Base-by-base conservation (phyloP, 2,113 vertebrate species). In the Corythornis vintsioides region DNA sequence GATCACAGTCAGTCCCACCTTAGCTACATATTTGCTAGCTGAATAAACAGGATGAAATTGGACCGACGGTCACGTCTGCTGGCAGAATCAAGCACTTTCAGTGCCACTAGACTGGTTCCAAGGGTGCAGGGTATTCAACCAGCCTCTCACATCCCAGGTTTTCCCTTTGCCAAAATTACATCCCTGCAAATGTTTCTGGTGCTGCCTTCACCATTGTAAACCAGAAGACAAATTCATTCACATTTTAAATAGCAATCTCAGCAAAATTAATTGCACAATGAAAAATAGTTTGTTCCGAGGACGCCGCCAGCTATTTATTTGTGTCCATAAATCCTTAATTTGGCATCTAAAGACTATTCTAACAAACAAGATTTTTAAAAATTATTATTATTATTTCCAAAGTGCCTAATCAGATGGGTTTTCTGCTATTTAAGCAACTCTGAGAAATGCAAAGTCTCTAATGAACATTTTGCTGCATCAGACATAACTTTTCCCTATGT, bases 1-100 rank as follows among this genome's bases (percentile, higher is more conserved):
- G 65, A 28, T 86, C 92, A 84, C 90, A 84, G 42, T 4, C 84
- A 47, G 87, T 81, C 90, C 84, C 95, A 95, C 84, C 89, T 92
- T 92, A 66, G 33, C 92, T 63, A 65, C 47, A 70, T 55, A 42
- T 78, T 91, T 91, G 70, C 38, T 90, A 72, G 84, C 77, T 92
- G 92, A 92, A 91, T 52, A 70, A 76, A 77, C 56, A 40, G 70
- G 81, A 70, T 55, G 73, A 66, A 92, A 59, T 42, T n/a, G 84
- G 80, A 19, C 64, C 4, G 1, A 6, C 0, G 18, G 40, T 63
- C 61, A 10, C 15, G 83, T 69, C 83, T 93, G 79, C 89, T 93
- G 83, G 83, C 91, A 83, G 61, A 50, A 42, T 16, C 0, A 1
- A 69, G 42, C 2, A 0, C 31, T 74, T 31, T 56, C 26, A 15